Percentiles rank a stretch among this genome's conserved stretches.
These are phyloP conservation scores for Henicopernis longicauda DNA, from an alignment of 2,113 vertebrate species.

Conservation along the genomic window DNA sequence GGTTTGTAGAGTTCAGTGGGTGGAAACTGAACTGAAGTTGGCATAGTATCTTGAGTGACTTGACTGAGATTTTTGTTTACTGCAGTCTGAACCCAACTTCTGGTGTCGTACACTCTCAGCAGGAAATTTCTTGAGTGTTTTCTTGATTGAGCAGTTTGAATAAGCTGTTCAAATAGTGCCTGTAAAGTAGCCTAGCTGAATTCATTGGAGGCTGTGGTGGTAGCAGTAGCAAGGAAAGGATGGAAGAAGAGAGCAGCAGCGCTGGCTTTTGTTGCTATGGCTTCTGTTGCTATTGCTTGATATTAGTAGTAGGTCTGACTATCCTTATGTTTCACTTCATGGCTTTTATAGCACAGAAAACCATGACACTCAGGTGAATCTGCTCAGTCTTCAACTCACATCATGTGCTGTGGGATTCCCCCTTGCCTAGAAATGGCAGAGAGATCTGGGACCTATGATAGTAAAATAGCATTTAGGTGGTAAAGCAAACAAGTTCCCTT, in stretches of 20 bases:
- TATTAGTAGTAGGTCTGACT: background rate
- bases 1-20: background rate
- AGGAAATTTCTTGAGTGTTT: background rate
- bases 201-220: background rate
- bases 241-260: background rate
- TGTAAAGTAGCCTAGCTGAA: background rate
- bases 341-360: background rate
- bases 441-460: no score
- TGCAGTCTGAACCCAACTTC: background rate
- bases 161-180: background rate
- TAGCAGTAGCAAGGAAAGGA: background rate
- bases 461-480: background rate
- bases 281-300: background rate
- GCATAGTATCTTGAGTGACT: background rate
- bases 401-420: background rate
- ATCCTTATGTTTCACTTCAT: background rate
- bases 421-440: background rate
- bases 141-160: background rate
- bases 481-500: background rate
- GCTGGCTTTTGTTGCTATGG: background rate
- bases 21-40: background rate
- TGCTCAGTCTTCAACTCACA: background rate
- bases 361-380: background rate
- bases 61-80: background rate
- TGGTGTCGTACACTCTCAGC: fast-evolving